Evolutionary conservation across 2,888 invertebrate genomes (phyloP).

Genomic region (Acrocyrtus sp.): DNA sequence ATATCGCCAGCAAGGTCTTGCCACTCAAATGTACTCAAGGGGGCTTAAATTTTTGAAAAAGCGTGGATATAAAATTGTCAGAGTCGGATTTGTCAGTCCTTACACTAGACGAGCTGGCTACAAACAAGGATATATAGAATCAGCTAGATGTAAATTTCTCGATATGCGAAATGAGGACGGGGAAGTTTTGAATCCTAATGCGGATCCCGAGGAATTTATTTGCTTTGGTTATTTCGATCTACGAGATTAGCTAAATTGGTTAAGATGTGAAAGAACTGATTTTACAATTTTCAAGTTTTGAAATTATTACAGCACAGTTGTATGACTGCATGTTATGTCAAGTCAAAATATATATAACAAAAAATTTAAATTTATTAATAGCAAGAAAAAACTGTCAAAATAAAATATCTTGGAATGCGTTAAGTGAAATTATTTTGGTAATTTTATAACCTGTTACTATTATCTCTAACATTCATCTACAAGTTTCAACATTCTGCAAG

Average conservation of each 20-base stretch:
- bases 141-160: conserved; percentile 8
- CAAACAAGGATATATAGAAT: conserved; percentile 40
- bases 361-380: too few species aligned
- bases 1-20: conserved; percentile 33
- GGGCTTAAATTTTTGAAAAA: conserved; percentile 24
- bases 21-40: conserved; percentile 41
- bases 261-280: too few species aligned
- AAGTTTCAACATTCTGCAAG: too few species aligned
- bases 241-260: background rate
- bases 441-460: too few species aligned
- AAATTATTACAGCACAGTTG: too few species aligned
- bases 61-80: conserved; percentile 39
- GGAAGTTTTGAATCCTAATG: conserved; percentile 30
- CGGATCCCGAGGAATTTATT: conserved; percentile 35
- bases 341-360: too few species aligned
- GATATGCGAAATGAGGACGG: conserved; percentile 29
- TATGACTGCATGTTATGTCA: too few species aligned
- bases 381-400: too few species aligned
- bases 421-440: too few species aligned
- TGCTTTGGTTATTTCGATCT: conserved; percentile 40
- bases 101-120: conserved; percentile 34
- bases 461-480: too few species aligned
- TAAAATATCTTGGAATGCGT: too few species aligned
- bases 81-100: conserved; percentile 41
- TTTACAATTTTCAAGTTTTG: too few species aligned